phyloP scores from a whole-genome alignment of 2,113 vertebrate species.

The Ivindomyrus marchei region DNA sequence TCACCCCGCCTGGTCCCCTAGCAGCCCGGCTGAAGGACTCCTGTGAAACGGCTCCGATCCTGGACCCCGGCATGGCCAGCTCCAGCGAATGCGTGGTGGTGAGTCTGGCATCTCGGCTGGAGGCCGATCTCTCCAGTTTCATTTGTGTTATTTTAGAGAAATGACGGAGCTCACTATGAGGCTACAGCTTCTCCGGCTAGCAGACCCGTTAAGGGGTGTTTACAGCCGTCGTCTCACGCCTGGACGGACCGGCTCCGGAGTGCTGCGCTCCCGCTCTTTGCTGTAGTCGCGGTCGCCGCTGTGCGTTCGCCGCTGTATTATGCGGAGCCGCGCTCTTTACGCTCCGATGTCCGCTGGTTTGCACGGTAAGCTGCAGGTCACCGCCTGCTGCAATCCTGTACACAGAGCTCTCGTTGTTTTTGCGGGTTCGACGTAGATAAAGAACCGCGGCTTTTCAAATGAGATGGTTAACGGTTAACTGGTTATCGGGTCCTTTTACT shows the following conservation, averaged over 20 bases:
- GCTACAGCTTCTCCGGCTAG: background rate
- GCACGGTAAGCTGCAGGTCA: background rate
- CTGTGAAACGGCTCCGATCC: background rate
- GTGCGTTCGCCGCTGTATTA: background rate
- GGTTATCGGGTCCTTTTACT: background rate
- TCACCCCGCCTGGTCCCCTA: background rate
- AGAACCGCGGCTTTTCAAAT: background rate
- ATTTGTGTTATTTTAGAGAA: background rate
- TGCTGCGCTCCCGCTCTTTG: too few relatives aligned
- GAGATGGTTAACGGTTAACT: background rate
- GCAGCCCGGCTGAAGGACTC: background rate
- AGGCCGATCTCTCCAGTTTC: background rate
- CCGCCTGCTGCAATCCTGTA: background rate
- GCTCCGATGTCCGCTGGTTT: background rate
- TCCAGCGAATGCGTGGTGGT: slow-evolving; percentile 75
- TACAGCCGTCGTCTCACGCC: too few relatives aligned
- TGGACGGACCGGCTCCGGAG: background rate
- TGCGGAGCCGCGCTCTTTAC: background rate
- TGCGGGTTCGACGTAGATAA: background rate
- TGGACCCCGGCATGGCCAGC: slow-evolving; percentile 62
- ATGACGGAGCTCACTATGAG: background rate
- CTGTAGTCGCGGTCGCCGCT: too few relatives aligned
- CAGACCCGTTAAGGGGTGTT: background rate
- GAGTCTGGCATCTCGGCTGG: slow-evolving; percentile 38
- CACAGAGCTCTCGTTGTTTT: background rate